A percentile compares a stretch with the other conserved stretches of the same genome.
Evolutionary conservation across 1,140 invertebrate genomes (phyloP).

Genomic region (Papilio polytes): DNA sequence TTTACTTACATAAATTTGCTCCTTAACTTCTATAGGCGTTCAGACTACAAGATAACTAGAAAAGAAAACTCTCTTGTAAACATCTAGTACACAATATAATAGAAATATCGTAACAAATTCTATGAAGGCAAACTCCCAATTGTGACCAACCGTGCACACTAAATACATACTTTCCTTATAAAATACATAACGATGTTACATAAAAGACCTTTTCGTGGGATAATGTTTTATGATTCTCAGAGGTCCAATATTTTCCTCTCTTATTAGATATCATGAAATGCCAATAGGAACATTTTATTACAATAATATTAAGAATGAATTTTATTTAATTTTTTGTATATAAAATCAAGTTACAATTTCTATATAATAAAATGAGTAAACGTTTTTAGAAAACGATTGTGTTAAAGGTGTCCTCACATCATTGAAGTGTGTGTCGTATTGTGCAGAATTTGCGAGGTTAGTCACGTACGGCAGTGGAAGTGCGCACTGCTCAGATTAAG

Average conservation of each 20-base stretch:
- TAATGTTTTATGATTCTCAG: neutral
- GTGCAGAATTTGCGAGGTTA: conserved; percentile 4
- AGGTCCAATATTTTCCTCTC: neutral
- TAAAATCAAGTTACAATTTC: neutral
- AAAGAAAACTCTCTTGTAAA: no score
- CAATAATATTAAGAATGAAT: neutral
- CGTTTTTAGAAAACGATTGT: neutral
- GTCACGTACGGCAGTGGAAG: neutral
- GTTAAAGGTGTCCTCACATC: neutral
- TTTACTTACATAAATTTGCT: neutral
- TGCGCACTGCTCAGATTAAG: conserved; percentile 9
- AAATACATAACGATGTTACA: neutral
- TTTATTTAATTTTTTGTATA: neutral
- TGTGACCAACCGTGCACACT: neutral
- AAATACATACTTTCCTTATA: neutral
- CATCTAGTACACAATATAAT: neutral
- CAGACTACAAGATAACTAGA: neutral
- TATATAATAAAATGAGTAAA: neutral
- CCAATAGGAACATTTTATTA: neutral
- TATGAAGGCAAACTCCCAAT: neutral
- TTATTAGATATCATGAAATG: conserved; percentile 8
- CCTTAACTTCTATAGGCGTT: no score
- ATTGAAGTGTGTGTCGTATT: neutral
- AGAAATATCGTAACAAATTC: neutral
- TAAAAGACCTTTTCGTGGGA: neutral